Evolutionary conservation across 2,888 invertebrate species (phyloP).

Genomic region (Epirrita christyi): DNA sequence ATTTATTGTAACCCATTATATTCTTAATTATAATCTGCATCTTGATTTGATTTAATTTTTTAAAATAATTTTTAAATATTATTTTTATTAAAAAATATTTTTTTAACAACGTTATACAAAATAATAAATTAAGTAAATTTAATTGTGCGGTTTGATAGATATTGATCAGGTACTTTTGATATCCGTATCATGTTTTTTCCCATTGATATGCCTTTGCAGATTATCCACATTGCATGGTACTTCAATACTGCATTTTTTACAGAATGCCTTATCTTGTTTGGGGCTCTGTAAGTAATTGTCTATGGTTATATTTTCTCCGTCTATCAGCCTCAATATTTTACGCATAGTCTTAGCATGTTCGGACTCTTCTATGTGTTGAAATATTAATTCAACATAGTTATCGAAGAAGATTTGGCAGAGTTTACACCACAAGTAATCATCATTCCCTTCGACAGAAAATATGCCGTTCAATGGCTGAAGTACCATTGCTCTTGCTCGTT

Average conservation of each 20-base stretch:
- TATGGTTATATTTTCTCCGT: slow-evolving; percentile 54
- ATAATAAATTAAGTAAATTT: slow-evolving; percentile 79
- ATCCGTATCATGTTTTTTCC: slow-evolving; percentile 39
- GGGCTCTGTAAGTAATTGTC: slow-evolving; percentile 55
- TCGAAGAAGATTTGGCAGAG: slow-evolving; percentile 58
- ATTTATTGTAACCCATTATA: slow-evolving; percentile 88
- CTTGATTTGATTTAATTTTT: slow-evolving; percentile 88
- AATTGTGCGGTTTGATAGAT: no score
- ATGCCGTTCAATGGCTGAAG: slow-evolving; percentile 62
- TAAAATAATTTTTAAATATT: slow-evolving; percentile 68
- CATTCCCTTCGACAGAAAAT: slow-evolving; percentile 54
- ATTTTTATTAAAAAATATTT: slow-evolving; percentile 73
- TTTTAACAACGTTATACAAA: slow-evolving; percentile 78
- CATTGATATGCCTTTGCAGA: slow-evolving; percentile 54
- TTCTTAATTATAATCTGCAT: slow-evolving; percentile 88
- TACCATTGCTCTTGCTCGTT: slow-evolving; percentile 50
- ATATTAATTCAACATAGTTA: slow-evolving; percentile 56
- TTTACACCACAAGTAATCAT: slow-evolving; percentile 62
- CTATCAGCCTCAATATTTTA: slow-evolving; percentile 51
- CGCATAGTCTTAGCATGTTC: slow-evolving; percentile 45
- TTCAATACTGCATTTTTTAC: slow-evolving; percentile 50
- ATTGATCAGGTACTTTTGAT: no score
- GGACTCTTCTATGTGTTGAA: slow-evolving; percentile 55
- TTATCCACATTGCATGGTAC: slow-evolving; percentile 59
- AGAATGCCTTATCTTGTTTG: slow-evolving; percentile 54